A percentile compares a stretch with the other conserved stretches of the same genome.
Evolutionary conservation across 2,113 vertebrate genomes (phyloP).

Genomic region (Turnix velox): DNA sequence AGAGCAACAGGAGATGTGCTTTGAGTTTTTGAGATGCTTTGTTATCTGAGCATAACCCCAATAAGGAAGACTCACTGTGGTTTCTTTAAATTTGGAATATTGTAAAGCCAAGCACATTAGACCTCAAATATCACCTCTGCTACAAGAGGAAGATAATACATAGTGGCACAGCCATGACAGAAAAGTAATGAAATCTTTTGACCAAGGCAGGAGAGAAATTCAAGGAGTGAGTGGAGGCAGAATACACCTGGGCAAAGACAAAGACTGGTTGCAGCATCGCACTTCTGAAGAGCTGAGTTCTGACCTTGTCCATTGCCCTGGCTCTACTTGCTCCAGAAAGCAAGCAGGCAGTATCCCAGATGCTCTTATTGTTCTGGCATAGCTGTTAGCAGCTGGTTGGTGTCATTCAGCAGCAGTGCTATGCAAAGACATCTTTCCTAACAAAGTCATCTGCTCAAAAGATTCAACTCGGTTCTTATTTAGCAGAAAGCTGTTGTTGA

Average conservation of each 20-base stretch:
- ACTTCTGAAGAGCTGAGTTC: background rate
- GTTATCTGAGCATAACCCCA: background rate
- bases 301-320: rapidly evolving
- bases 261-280: rapidly evolving
- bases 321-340: background rate
- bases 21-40: too few species aligned
- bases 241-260: rapidly evolving
- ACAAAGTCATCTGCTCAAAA: rapidly evolving
- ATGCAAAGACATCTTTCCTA: background rate
- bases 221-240: background rate
- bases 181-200: background rate
- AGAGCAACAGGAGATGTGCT: background rate
- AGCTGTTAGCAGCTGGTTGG: background rate
- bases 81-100: background rate
- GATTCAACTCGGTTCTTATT: background rate
- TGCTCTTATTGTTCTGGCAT: rapidly evolving
- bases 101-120: background rate
- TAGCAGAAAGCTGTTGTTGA: background rate
- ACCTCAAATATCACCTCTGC: background rate
- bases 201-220: background rate
- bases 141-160: background rate
- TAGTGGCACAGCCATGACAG: background rate
- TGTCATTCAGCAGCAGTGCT: background rate
- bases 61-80: background rate
- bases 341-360: background rate